These are phyloP conservation scores for Dryocosmus kuriphilus DNA, from an alignment of 2,888 invertebrate genomes.

Conservation along the genomic window DNA sequence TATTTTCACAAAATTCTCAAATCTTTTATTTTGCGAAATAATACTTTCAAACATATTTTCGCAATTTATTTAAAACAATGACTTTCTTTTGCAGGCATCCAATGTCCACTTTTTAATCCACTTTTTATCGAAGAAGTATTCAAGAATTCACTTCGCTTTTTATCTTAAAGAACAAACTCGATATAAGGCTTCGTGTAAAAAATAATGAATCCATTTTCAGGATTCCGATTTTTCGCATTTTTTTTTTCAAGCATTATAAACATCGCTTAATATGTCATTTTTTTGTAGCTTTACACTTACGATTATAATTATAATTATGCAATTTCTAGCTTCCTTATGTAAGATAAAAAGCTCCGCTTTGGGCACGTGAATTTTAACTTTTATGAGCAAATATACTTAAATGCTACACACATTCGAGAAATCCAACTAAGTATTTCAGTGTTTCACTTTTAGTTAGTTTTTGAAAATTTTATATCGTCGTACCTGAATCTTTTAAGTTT, in stretches of 20 bases:
- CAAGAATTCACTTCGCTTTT: background rate
- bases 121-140: constrained; percentile 21
- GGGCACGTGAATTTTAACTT: background rate
- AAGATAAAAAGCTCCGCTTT: constrained; percentile 28
- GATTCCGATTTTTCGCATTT: constrained; percentile 5
- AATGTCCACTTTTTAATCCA: constrained; percentile 12
- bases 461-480: constrained; percentile 21
- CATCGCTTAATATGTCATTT: constrained; percentile 11
- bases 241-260: constrained; percentile 26
- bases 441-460: background rate
- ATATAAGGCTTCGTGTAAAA: constrained; percentile 28
- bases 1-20: constrained; percentile 41
- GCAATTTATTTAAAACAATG: constrained; percentile 35
- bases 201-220: background rate
- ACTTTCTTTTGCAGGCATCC: constrained; percentile 27
- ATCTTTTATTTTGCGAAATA: background rate
- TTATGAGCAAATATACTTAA: constrained; percentile 29
- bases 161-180: constrained; percentile 8
- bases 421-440: constrained; percentile 12
- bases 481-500: background rate
- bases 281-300: background rate
- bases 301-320: constrained; percentile 18
- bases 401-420: constrained; percentile 12
- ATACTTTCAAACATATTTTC: constrained; percentile 6
- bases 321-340: constrained; percentile 4